Evolutionary conservation across 2,113 vertebrate genomes (phyloP), one percentile per base, ranked within the genome.

Genomic region (Sclerurus mexicanus): DNA sequence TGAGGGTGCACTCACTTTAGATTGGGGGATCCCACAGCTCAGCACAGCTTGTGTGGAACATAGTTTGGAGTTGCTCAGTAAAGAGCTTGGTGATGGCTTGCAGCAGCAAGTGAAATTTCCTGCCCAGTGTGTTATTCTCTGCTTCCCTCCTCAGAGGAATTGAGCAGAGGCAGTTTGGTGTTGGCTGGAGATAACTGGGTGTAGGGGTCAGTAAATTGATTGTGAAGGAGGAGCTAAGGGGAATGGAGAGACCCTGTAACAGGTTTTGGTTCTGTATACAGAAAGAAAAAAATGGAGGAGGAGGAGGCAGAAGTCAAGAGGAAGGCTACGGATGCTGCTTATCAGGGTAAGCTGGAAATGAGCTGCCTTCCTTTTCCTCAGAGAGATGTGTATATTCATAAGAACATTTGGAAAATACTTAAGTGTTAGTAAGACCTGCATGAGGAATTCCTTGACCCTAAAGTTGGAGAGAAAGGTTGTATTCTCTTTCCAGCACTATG

Each of bases 201-300:
- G 58, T 37, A 42, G 12, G 44, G 11, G 2, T 30, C 68, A 68
- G 25, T 66, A 50, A 71, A 42, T 12, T 10, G 9, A 16, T 62
- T 62, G 58, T 30, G 6, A 22, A 66, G 27, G 20, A 47, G 59
- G 12, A 88, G 6, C 21, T 49, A 42, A 67, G 64, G 30, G 19
- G 11, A 81, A 14, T 12, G 35, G 59, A 63, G 50, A 46, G 18
- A 30, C 62, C 46, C 10, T 91, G 28, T 92, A 56, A 96, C 72
- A 60, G 35, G 17, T 35, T 88, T 87, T 67, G 53, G 24, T 91
- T 62, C 47, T 91, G 19, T 77, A 27, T 87, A 49, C 79, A 99
- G 99, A 98, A 99, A 99, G 96, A 99, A 99, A 97, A 99, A 99
- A 94, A 98, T 99, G 96, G 99, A 99, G 30, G 99, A 99, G 72